Conservation (phyloP, 2,888 invertebrate species). For the Caenorhabditis wallacei region DNA sequence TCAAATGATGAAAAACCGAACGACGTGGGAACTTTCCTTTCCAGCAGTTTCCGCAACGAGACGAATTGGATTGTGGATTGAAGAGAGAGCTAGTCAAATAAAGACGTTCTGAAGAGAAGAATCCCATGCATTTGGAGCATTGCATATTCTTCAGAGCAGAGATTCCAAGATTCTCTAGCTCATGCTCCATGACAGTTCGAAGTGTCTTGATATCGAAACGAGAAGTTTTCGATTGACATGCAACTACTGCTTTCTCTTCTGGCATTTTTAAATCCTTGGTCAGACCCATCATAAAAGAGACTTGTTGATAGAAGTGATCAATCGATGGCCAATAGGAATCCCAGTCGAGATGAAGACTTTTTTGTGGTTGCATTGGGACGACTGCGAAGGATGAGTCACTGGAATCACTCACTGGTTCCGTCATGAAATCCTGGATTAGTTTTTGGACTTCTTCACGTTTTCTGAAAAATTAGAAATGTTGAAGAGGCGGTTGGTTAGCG, state of each 20-base stretch:
- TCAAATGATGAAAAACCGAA: slow-evolving; percentile 13
- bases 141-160: slow-evolving; percentile 22
- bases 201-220: slow-evolving; percentile 26
- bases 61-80: background rate
- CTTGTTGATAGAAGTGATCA: slow-evolving; percentile 32
- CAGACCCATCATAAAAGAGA: slow-evolving; percentile 17
- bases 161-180: slow-evolving; percentile 38
- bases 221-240: background rate
- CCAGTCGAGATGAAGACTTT: slow-evolving; percentile 24
- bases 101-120: slow-evolving; percentile 24
- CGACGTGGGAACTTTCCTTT: background rate
- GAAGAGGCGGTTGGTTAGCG: background rate
- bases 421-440: slow-evolving; percentile 30
- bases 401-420: background rate
- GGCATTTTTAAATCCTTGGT: background rate
- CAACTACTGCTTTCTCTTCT: background rate
- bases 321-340: slow-evolving; percentile 22
- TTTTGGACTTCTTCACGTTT: slow-evolving; percentile 38
- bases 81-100: background rate
- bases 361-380: background rate
- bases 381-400: background rate
- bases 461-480: slow-evolving; percentile 34
- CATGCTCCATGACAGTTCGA: slow-evolving; percentile 39
- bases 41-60: slow-evolving; percentile 28
- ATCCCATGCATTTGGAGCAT: slow-evolving; percentile 14